Conservation (phyloP, 2,888 invertebrate genomes). For the Cosmorhoe ocellata region DNA sequence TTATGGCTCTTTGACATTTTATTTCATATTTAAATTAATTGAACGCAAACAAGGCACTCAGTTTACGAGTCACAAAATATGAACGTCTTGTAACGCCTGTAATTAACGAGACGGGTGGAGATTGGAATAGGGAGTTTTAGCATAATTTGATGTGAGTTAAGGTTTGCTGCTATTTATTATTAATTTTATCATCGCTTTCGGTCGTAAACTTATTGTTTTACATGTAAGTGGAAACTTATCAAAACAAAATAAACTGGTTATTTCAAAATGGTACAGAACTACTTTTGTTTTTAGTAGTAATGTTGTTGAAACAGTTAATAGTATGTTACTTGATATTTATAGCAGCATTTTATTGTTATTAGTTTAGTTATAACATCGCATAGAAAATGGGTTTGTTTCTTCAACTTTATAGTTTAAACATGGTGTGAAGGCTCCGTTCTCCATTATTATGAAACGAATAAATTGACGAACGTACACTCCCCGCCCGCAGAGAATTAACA, state of each 20-base stretch:
- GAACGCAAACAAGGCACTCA: conserved; percentile 69
- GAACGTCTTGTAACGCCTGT: conserved; percentile 54
- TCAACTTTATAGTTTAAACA: conserved; percentile 33
- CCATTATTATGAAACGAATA: conserved; percentile 39
- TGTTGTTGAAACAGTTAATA: conserved; percentile 19
- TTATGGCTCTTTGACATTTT: conserved; percentile 62
- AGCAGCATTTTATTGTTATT: conserved; percentile 27
- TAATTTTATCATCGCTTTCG: conserved; percentile 51
- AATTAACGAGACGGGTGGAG: conserved; percentile 54
- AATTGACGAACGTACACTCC: conserved; percentile 36
- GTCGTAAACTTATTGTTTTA: conserved; percentile 48
- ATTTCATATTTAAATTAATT: conserved; percentile 75
- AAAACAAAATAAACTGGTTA: conserved; percentile 17
- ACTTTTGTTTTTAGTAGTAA: conserved; percentile 24
- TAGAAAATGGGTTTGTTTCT: conserved; percentile 19
- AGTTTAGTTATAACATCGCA: conserved; percentile 21
- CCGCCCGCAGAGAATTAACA: conserved; percentile 56
- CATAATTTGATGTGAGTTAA: conserved; percentile 59
- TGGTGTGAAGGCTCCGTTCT: conserved; percentile 43
- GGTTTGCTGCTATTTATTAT: conserved; percentile 58
- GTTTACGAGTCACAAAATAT: conserved; percentile 60
- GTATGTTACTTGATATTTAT: conserved; percentile 28
- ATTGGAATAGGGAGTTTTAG: conserved; percentile 53
- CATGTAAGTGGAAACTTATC: conserved; percentile 18
- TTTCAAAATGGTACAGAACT: conserved; percentile 14